Percentiles rank a stretch among this genome's conserved stretches.
Conservation (phyloP, 64 coral and sea anemone genomes). For the Orbicella faveolata region DNA sequence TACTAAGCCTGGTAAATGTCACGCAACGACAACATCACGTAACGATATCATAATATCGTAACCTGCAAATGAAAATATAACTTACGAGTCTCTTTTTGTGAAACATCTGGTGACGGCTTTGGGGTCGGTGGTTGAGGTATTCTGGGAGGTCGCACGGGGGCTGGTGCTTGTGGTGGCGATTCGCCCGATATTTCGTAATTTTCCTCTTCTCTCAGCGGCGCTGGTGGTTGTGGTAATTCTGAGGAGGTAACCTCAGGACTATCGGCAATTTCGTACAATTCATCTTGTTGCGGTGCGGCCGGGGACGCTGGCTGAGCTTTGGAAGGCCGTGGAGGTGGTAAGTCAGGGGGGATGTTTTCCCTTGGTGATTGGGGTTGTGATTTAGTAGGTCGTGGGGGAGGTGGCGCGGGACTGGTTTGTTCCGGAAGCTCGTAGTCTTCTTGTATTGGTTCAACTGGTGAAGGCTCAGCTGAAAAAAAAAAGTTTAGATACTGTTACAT, state of each 20-base stretch:
- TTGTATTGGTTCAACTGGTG: neutral
- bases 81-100: neutral
- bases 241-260: neutral
- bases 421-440: constrained; percentile 2
- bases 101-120: neutral
- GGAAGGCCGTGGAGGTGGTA: neutral
- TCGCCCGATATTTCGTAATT: neutral
- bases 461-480: neutral
- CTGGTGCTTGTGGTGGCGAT: neutral
- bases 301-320: neutral
- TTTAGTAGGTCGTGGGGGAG: constrained; percentile 13
- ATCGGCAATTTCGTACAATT: constrained; percentile 14
- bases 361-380: neutral
- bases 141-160: constrained; percentile 12
- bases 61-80: neutral
- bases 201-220: neutral
- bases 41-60: neutral
- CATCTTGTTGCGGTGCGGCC: neutral
- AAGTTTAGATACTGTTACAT: neutral
- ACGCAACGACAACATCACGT: no score
- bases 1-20: no score
- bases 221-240: neutral
- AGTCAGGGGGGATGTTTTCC: neutral
- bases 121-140: neutral
- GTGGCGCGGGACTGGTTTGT: neutral